Conservation (phyloP, 2,797 vertebrate genomes). For the Schizopygopsis malacanthus region DNA sequence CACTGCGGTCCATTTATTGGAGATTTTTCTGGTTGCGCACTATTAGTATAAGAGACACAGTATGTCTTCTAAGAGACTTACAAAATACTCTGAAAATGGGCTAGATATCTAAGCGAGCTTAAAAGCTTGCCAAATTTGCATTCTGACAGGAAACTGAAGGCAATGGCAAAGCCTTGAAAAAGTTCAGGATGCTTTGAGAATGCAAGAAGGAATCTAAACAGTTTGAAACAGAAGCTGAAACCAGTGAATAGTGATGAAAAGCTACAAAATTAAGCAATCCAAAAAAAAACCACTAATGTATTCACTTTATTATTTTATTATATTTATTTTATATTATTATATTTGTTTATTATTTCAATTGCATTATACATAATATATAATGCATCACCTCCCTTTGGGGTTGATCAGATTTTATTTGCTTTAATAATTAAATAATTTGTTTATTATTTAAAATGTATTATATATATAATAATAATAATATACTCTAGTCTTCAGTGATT, state of each 20-base stretch:
- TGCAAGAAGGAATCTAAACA: background rate
- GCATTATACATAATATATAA: too few species aligned
- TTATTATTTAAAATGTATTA: background rate
- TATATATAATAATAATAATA: background rate
- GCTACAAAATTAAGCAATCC: background rate
- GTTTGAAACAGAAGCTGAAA: background rate
- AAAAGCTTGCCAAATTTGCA: conserved; percentile 18
- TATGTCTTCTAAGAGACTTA: background rate
- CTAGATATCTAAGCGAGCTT: background rate
- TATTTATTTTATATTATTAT: too few species aligned
- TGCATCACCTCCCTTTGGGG: too few species aligned
- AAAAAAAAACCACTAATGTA: background rate
- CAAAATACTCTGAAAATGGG: background rate
- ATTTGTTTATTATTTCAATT: too few species aligned
- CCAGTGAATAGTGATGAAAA: background rate
- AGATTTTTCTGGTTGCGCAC: background rate
- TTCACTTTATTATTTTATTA: too few species aligned
- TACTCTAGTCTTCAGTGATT: background rate
- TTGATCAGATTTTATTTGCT: background rate
- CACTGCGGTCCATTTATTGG: conserved; percentile 21
- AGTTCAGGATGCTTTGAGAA: background rate
- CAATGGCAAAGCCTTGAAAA: conserved; percentile 9
- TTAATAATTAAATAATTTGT: background rate
- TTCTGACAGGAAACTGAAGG: background rate
- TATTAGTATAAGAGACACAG: background rate